Evolutionary conservation across 1,140 invertebrate genomes (phyloP), one percentile per base, ranked within the genome.

Genomic region (Rhopalosiphum padi): DNA sequence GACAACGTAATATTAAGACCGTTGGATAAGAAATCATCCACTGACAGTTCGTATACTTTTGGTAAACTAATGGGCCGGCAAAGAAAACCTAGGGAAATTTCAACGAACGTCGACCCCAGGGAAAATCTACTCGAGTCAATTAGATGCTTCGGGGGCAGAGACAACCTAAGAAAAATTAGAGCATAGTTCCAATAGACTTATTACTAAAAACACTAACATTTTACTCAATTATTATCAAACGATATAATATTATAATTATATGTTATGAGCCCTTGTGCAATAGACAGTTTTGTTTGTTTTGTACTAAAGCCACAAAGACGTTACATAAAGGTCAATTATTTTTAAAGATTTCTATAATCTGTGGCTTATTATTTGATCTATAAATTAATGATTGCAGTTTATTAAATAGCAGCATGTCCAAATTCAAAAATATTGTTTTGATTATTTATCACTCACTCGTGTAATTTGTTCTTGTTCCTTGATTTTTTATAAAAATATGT

Each of bases 81-180:
- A 93, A 94, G 41, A 93, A 95, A 60, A 87, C 94, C 15, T 11
- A 55, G 82, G n/a, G 77, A 51, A 35, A 82, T 85, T 9, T 55
- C 91, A 25, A 25, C 91, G 46, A 83, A 82, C 21, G n/a, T 82
- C 21, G 97, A 97, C 95, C 96, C 96, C 2, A 95, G 97, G 82
- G 96, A 97, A 93, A 96, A 96, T 94, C 95, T 98, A 18, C 95
- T 98, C 94, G 96, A 96, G n/a, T 97, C 97, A 21, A 98, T 98
- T 94, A 95, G 97, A 94, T 96, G 96, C 94, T 97, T 97, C 94
- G 96, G 96, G 0, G 96, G 96, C 23, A 96, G 95, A 86, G 95
- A 95, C 89, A 96, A 96, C 48, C 95, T 97, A 46, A 96, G 95
- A 94, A 96, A 96, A 94, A 96, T 96, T 94, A 96, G 95, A 94